A percentile compares a stretch with the other conserved stretches of the same genome.
Evolutionary conservation across 1,140 invertebrate genomes (phyloP).

Genomic region (Nephila pilipes): DNA sequence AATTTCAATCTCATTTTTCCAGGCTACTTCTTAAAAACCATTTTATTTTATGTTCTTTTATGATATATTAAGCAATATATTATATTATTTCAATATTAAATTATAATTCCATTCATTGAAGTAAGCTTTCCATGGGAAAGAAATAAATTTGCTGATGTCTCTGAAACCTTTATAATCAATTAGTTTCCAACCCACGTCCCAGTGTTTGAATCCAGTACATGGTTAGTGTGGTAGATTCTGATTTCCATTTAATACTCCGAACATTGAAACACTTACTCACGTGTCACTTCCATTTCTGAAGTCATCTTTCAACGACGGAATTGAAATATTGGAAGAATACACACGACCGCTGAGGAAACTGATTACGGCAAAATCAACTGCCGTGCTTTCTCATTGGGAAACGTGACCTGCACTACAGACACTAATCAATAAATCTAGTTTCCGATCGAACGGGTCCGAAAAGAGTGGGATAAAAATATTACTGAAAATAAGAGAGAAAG

Average conservation of each 20-base stretch:
- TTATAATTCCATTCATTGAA: too few relatives aligned
- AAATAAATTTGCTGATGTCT: background rate
- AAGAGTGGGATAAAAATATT: constrained; percentile 62
- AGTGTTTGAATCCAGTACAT: background rate
- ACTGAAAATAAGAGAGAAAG: constrained; percentile 41
- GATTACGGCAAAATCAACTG: constrained; percentile 62
- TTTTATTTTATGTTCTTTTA: too few relatives aligned
- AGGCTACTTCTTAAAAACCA: too few relatives aligned
- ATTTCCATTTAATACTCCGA: constrained; percentile 42
- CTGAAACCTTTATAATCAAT: background rate
- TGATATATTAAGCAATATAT: too few relatives aligned
- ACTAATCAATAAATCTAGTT: constrained; percentile 67
- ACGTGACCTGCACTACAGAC: constrained; percentile 53
- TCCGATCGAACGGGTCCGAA: constrained; percentile 46
- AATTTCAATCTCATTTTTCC: too few relatives aligned
- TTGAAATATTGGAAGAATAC: constrained; percentile 51
- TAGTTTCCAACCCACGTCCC: constrained; percentile 23
- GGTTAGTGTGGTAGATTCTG: background rate
- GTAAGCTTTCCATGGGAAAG: background rate
- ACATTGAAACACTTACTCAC: constrained; percentile 33
- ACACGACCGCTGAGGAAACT: background rate
- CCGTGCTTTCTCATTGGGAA: constrained; percentile 27
- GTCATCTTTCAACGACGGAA: constrained; percentile 40
- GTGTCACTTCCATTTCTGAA: constrained; percentile 19
- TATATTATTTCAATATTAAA: too few relatives aligned